Evolutionary conservation across 2,113 vertebrate genomes (phyloP), one percentile per base, ranked within the genome.

Genomic region (Neolamprologus devosi): DNA sequence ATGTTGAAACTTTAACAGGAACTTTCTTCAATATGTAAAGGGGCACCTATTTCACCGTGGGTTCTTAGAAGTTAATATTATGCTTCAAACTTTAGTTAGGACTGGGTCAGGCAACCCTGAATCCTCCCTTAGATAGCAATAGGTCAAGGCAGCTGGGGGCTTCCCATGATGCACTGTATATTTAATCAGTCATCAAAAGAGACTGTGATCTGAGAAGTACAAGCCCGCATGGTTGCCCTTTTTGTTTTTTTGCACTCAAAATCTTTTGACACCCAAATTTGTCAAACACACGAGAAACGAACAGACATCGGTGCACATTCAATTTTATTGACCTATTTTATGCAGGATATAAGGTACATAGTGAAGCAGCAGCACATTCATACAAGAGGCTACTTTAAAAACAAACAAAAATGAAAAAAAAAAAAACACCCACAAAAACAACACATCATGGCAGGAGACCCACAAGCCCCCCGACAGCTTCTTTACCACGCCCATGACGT

Each of bases 381-480:
- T 51, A 19, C 5, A 57, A 49, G 4, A 47, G 42, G 9, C 8
- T 73, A 0, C 2, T 73, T 45, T 28, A 35, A 65, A 65, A 63
- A 35, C 58, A 40, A 40, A 68, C 19, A 65, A 65, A 37, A 37
- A n/a, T 23, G 2, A 6, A n/a, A n/a, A n/a, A n/a, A n/a, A n/a
- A n/a, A 57, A 21, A 5, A 8, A 0, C 1, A 0, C 54, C 11
- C 1, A 16, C 14, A 17, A 47, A 60, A 19, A 19, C 21, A 75
- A 75, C 68, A 75, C 40, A 14, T 73, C 23, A 17, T 10, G 5
- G 14, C 14, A 3, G 68, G 68, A 47, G 40, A 47, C 4, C 14
- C 68, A 73, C 10, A 45, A 28, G 6, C 14, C 14, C 1, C 23
- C 0, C 5, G 1, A 28, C 6, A 75, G 16, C 16, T 28, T 47